A percentile compares a stretch with the other conserved stretches of the same genome.
Conservation (phyloP, 1,140 invertebrate genomes). For the Alviniconcha marisindica region DNA sequence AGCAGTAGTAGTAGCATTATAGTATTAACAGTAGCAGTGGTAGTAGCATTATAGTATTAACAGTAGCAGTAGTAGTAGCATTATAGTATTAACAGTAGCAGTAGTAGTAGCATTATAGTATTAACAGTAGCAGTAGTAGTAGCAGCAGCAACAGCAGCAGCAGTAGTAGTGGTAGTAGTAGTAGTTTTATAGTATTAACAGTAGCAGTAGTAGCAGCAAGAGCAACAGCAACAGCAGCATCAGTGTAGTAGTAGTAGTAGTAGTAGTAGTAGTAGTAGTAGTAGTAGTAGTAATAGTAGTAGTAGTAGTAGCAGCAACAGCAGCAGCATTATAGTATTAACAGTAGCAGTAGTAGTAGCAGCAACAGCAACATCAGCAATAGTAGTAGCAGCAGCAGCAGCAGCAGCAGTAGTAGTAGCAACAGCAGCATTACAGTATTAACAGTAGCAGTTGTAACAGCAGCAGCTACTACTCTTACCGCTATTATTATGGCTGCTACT, state of each 20-base stretch:
- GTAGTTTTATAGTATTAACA: too few species aligned
- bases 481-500: too few species aligned
- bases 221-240: neutral
- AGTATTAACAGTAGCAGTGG: too few species aligned
- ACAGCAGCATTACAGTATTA: too few species aligned
- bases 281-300: conserved; percentile 5
- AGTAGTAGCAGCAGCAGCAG: neutral
- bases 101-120: neutral
- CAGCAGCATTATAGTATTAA: neutral
- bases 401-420: too few species aligned
- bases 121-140: neutral
- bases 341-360: conserved; percentile 6
- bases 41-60: too few species aligned
- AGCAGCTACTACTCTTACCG: too few species aligned
- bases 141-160: neutral
- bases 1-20: too few species aligned
- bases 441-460: too few species aligned
- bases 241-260: neutral
- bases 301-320: neutral
- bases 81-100: conserved; percentile 13
- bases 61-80: too few species aligned
- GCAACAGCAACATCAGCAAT: neutral
- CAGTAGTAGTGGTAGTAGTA: neutral
- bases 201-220: neutral
- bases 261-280: neutral